Conservation (phyloP, 1,140 invertebrate genomes). For the Rhopalosiphum padi region DNA sequence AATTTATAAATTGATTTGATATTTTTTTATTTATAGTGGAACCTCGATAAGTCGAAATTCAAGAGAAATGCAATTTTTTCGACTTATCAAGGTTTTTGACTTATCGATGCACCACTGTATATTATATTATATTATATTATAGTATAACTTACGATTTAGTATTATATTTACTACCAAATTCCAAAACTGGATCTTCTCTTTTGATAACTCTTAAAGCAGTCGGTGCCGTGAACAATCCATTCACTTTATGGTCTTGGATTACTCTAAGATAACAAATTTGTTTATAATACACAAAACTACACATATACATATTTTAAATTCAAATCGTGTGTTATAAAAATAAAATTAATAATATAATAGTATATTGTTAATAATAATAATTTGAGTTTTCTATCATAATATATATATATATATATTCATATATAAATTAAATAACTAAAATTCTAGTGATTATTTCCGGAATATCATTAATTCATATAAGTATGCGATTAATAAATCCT, state of each 20-base stretch:
- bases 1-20: constrained; percentile 12
- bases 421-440: neutral
- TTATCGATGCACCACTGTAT: too few relatives aligned
- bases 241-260: constrained; percentile 84
- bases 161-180: constrained; percentile 73
- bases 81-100: too few relatives aligned
- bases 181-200: constrained; percentile 75
- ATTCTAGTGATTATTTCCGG: neutral
- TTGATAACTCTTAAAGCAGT: constrained; percentile 87
- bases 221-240: constrained; percentile 86
- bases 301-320: neutral
- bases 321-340: neutral
- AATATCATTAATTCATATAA: neutral
- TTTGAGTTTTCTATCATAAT: too few relatives aligned
- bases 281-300: neutral
- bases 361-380: too few relatives aligned
- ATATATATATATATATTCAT: too few relatives aligned
- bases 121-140: neutral
- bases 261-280: constrained; percentile 68
- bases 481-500: neutral
- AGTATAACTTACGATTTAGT: constrained; percentile 69
- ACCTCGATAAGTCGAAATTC: too few relatives aligned
- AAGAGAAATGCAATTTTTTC: too few relatives aligned
- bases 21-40: too few relatives aligned
- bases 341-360: neutral